phyloP scores from a whole-genome alignment of 1,140 invertebrate species.

The Gonioctena quinquepunctata region DNA sequence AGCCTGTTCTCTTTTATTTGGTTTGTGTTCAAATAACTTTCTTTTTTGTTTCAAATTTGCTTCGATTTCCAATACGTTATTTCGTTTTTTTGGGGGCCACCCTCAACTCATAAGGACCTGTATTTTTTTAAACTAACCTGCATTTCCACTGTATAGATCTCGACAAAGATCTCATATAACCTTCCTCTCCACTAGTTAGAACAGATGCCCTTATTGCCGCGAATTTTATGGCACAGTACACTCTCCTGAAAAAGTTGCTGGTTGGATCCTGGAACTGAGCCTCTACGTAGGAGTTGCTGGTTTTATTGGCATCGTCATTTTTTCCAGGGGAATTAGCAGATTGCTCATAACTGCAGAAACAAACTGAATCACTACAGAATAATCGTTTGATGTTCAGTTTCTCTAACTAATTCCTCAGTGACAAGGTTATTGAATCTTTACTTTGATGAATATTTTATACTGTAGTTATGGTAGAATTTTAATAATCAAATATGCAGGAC shows the following conservation, averaged over 20 bases:
- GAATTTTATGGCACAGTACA: constrained; percentile 88
- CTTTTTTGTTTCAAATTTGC: too few relatives aligned
- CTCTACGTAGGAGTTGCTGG: constrained; percentile 67
- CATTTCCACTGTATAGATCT: constrained; percentile 92
- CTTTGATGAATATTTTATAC: too few relatives aligned
- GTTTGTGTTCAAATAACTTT: too few relatives aligned
- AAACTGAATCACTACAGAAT: not conserved
- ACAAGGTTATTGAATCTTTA: too few relatives aligned
- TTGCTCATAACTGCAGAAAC: not conserved
- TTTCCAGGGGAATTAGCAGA: constrained; percentile 25
- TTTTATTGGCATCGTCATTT: constrained; percentile 50
- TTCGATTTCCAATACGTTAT: too few relatives aligned
- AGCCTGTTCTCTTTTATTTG: too few relatives aligned
- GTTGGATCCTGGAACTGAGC: constrained; percentile 74
- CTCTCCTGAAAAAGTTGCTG: constrained; percentile 81
- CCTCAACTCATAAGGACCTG: too few relatives aligned
- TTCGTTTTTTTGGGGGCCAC: too few relatives aligned
- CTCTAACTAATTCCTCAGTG: too few relatives aligned
- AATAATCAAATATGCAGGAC: too few relatives aligned
- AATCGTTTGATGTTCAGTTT: not conserved
- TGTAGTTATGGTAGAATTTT: too few relatives aligned
- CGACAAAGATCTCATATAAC: constrained; percentile 81
- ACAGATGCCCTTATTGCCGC: constrained; percentile 72
- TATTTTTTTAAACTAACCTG: too few relatives aligned
- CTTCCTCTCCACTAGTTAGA: constrained; percentile 73